Conservation (phyloP, 2,797 vertebrate species). For the Falco rusticolus region DNA sequence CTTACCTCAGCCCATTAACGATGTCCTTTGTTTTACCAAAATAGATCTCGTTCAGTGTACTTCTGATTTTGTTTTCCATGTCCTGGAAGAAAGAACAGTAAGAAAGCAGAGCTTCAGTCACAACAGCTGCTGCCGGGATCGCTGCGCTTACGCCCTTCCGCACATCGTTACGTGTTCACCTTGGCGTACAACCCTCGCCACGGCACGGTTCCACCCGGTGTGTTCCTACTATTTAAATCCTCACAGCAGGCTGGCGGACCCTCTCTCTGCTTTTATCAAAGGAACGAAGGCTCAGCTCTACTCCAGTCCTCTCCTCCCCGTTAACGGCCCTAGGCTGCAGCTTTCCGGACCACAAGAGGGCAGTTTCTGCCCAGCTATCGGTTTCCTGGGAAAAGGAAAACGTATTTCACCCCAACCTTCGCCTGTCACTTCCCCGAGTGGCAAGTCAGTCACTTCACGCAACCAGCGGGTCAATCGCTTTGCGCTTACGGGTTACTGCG, state of each 20-base stretch:
- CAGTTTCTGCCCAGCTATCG: neutral
- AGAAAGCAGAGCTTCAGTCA: neutral
- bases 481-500: neutral
- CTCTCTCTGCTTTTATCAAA: neutral
- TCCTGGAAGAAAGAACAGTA: constrained; percentile 78
- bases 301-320: neutral
- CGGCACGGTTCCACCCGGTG: accelerated
- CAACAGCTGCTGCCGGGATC: accelerated
- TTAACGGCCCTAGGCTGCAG: accelerated
- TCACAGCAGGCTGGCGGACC: neutral
- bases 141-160: accelerated
- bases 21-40: constrained; percentile 99
- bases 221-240: accelerated
- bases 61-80: constrained; percentile 99
- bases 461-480: neutral
- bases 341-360: constrained; percentile 47
- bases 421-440: neutral
- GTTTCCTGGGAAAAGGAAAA: neutral
- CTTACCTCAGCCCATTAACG: constrained; percentile 96
- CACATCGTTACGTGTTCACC: accelerated
- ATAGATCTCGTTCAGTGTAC: constrained; percentile 99
- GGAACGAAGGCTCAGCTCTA: neutral
- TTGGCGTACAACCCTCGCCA: accelerated
- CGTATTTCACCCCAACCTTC: accelerated
- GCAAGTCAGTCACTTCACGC: neutral